These are phyloP conservation scores for Yponomeuta sedellus DNA, from an alignment of 2,888 invertebrate species.

Conservation along the genomic window DNA sequence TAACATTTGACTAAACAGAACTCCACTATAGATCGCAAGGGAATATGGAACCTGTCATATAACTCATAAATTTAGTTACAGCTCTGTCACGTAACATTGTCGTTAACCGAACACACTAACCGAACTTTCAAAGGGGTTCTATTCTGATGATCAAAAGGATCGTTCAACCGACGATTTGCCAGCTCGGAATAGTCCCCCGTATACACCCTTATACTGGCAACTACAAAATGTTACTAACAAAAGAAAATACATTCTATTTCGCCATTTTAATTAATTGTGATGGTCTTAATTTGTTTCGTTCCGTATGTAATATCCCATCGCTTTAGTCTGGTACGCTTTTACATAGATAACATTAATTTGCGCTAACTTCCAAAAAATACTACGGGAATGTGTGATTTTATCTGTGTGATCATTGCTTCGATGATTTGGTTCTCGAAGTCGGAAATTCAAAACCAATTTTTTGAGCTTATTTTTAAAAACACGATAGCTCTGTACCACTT, in stretches of 20 bases:
- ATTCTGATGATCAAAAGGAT: not conserved
- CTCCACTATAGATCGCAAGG: too few species aligned
- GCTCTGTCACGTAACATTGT: not conserved
- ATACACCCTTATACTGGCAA: not conserved
- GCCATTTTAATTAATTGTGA: not conserved
- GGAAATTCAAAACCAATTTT: too few species aligned
- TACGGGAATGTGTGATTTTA: not conserved
- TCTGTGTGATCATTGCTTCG: not conserved
- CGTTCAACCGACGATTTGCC: not conserved
- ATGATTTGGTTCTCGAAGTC: too few species aligned
- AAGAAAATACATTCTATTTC: not conserved
- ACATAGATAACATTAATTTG: not conserved
- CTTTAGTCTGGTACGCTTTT: slow-evolving; percentile 3
- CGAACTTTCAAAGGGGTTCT: not conserved
- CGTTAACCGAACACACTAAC: not conserved
- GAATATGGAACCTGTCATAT: not conserved
- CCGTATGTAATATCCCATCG: slow-evolving; percentile 7
- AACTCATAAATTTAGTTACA: not conserved
- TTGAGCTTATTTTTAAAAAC: too few species aligned
- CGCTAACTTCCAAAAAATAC: not conserved
- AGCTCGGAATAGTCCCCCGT: not conserved
- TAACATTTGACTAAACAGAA: too few species aligned
- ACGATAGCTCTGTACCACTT: too few species aligned
- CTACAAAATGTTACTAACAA: slow-evolving; percentile 21
- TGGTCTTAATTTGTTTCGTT: not conserved